These are phyloP conservation scores for Anisognathus igniventris DNA, from an alignment of 2,797 vertebrate genomes.

Conservation along the genomic window DNA sequence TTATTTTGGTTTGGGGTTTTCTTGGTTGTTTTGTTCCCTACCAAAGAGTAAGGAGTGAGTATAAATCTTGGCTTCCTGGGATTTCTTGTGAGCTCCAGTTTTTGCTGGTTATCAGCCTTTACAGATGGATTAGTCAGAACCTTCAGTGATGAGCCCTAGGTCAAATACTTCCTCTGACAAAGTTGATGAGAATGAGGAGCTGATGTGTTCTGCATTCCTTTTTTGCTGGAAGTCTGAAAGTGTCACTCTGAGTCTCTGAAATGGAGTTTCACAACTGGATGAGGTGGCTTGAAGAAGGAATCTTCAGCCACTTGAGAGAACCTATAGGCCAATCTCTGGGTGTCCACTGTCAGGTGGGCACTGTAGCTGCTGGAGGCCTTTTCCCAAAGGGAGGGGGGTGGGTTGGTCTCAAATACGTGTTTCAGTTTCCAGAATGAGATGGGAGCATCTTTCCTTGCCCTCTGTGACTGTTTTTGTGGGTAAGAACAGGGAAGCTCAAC, in stretches of 20 bases:
- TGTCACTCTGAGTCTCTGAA: not conserved
- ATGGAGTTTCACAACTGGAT: not conserved
- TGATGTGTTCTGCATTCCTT: not conserved
- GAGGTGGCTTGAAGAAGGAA: not conserved
- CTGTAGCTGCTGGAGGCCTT: not conserved
- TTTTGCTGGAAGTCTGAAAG: not conserved
- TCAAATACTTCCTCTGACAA: not conserved
- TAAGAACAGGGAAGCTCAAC: conserved; percentile 54
- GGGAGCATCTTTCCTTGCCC: conserved; percentile 87
- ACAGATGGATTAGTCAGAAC: not conserved
- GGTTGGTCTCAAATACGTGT: not conserved
- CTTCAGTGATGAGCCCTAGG: not conserved
- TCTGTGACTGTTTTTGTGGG: conserved; percentile 49
- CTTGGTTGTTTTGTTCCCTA: not conserved
- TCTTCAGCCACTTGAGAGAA: not conserved
- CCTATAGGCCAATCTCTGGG: not conserved
- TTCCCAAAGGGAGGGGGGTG: conserved; percentile 17
- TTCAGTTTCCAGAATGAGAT: conserved; percentile 85
- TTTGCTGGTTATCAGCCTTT: not conserved
- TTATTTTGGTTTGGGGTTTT: not conserved
- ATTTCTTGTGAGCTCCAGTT: not conserved
- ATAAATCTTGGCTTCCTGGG: not conserved
- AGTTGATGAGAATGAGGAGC: not conserved
- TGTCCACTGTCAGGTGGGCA: fast-evolving
- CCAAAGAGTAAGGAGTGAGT: not conserved